Conservation (phyloP, 2,888 invertebrate species). For the Malacosoma neustria region DNA sequence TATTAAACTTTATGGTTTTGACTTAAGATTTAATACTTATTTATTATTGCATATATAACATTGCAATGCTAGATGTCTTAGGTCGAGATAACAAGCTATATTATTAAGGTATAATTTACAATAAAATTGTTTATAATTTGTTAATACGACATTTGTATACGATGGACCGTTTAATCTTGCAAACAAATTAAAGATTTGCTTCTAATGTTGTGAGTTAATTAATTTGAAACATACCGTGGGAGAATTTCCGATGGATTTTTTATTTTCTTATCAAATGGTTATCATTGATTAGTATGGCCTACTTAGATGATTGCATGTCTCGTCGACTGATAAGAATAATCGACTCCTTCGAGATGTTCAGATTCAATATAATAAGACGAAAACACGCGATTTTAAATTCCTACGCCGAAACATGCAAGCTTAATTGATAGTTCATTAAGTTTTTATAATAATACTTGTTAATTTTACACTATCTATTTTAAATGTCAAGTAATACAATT, state of each 20-base stretch:
- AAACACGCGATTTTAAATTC: neutral
- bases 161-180: conserved; percentile 33
- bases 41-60: conserved; percentile 7
- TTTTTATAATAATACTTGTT: neutral
- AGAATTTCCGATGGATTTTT: neutral
- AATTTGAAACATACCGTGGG: neutral
- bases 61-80: conserved; percentile 47
- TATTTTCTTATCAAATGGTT: neutral
- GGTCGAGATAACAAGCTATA: conserved; percentile 55
- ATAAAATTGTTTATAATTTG: conserved; percentile 64
- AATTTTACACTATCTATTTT: neutral
- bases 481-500: no score
- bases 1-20: conserved; percentile 22
- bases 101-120: conserved; percentile 67
- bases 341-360: neutral
- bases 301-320: neutral
- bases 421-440: no score
- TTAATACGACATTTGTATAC: conserved; percentile 57
- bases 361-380: neutral
- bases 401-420: neutral
- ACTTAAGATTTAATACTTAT: conserved; percentile 11
- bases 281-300: neutral
- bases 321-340: neutral
- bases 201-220: neutral
- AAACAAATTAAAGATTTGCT: neutral